These are phyloP conservation scores for Thymelicus acteon DNA, from an alignment of 2,888 invertebrate species.

Conservation along the genomic window DNA sequence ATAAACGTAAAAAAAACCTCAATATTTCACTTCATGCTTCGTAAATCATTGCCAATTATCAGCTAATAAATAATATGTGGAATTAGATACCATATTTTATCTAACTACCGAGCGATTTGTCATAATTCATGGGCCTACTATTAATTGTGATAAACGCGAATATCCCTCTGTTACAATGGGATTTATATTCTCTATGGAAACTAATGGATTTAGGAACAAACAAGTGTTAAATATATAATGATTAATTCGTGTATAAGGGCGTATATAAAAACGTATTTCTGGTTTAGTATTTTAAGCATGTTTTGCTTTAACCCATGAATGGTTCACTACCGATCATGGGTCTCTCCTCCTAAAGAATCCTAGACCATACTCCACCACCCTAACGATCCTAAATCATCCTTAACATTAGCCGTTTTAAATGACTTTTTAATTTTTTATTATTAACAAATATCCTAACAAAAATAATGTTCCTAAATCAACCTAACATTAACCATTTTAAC, in stretches of 20 bases:
- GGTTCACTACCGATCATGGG: no score
- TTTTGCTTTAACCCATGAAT: no score
- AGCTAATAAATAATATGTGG: slow-evolving; percentile 32
- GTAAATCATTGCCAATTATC: slow-evolving; percentile 28
- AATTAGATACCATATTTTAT: slow-evolving; percentile 32
- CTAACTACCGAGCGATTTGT: slow-evolving; percentile 32
- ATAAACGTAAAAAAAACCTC: not conserved
- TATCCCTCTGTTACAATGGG: slow-evolving; percentile 25
- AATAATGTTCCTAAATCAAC: no score
- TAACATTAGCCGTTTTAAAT: no score
- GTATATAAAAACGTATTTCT: not conserved
- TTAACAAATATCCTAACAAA: no score
- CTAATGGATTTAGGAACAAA: slow-evolving; percentile 20
- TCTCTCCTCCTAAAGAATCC: no score
- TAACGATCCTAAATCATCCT: no score
- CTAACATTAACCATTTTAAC: no score
- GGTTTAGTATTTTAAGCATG: not conserved
- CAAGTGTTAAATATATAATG: slow-evolving; percentile 7
- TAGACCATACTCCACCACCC: no score
- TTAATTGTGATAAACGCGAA: slow-evolving; percentile 32
- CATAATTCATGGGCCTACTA: slow-evolving; percentile 28
- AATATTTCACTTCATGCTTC: slow-evolving; percentile 12
- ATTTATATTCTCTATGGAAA: slow-evolving; percentile 22
- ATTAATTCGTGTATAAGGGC: not conserved
- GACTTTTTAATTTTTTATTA: no score